Conservation (phyloP, 2,113 vertebrate genomes). For the Rhipidura dahli region DNA sequence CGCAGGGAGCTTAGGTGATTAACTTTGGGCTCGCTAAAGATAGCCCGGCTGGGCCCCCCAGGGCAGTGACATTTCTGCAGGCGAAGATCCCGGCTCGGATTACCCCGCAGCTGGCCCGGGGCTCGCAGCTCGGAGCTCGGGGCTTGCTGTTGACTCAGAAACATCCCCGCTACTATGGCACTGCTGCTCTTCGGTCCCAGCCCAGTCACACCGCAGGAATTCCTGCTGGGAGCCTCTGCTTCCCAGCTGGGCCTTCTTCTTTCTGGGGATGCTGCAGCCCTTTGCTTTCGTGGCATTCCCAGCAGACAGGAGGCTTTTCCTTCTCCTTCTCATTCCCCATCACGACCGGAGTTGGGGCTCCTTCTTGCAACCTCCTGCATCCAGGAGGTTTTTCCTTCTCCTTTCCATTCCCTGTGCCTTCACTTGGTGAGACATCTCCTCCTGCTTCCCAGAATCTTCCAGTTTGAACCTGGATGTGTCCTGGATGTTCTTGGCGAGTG, state of each 20-base stretch:
- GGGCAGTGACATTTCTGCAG: not conserved
- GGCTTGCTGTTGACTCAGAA: slow-evolving; percentile 24
- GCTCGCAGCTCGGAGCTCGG: accelerated
- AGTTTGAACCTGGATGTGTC: not conserved
- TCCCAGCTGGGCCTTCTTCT: not conserved
- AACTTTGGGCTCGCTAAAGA: slow-evolving; percentile 2
- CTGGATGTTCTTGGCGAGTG: not conserved
- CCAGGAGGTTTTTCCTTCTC: not conserved
- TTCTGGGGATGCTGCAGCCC: not conserved
- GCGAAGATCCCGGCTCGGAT: not conserved
- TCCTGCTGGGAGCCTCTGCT: not conserved
- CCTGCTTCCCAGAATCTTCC: not conserved
- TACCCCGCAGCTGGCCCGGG: slow-evolving; percentile 26
- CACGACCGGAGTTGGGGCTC: too few species aligned
- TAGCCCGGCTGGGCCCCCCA: not conserved
- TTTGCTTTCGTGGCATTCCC: not conserved
- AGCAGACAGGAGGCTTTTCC: not conserved
- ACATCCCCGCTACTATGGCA: slow-evolving; percentile 18
- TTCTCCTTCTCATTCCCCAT: not conserved
- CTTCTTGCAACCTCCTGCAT: not conserved
- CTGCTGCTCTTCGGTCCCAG: not conserved
- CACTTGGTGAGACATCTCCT: not conserved
- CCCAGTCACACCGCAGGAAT: not conserved
- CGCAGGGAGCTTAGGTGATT: not conserved
- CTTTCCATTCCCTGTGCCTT: not conserved